Percentiles rank a stretch among this genome's conserved stretches.
phyloP scores from a whole-genome alignment of 2,113 vertebrate genomes.

The Cepphus grylle region DNA sequence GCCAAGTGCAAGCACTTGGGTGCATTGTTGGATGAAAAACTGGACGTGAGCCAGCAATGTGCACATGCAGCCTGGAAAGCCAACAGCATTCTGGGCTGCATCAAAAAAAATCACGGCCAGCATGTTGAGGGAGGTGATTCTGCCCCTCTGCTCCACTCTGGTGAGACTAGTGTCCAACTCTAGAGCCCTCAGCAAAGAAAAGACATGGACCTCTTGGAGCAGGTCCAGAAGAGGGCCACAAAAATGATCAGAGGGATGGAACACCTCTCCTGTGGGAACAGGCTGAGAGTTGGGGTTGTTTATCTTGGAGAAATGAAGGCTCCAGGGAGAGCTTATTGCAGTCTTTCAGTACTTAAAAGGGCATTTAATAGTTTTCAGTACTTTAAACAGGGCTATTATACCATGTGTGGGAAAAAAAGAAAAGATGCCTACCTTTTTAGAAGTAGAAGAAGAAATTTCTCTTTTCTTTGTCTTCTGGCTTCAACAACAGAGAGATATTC shows the following conservation, averaged over 20 bases:
- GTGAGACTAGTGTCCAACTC: neutral
- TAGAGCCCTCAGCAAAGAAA: neutral
- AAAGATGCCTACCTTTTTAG: neutral
- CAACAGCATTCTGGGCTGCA: accelerated
- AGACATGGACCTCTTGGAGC: neutral
- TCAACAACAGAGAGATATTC: neutral
- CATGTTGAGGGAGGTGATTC: neutral
- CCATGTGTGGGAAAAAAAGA: neutral
- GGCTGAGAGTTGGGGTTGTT: neutral
- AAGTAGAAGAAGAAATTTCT: neutral
- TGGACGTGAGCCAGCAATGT: neutral
- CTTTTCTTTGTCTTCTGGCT: neutral
- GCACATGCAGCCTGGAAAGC: neutral
- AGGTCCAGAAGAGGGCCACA: neutral
- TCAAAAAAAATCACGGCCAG: accelerated
- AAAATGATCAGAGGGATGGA: neutral
- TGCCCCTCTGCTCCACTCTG: neutral
- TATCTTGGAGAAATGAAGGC: neutral
- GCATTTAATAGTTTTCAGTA: neutral
- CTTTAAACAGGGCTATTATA: neutral
- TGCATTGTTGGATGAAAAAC: neutral
- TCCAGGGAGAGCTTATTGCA: neutral
- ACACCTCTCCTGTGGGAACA: neutral
- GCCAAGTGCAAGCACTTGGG: neutral
- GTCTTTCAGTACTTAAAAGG: neutral